Evolutionary conservation across 2,888 invertebrate species (phyloP).

Genomic region (Drosophila atripex): DNA sequence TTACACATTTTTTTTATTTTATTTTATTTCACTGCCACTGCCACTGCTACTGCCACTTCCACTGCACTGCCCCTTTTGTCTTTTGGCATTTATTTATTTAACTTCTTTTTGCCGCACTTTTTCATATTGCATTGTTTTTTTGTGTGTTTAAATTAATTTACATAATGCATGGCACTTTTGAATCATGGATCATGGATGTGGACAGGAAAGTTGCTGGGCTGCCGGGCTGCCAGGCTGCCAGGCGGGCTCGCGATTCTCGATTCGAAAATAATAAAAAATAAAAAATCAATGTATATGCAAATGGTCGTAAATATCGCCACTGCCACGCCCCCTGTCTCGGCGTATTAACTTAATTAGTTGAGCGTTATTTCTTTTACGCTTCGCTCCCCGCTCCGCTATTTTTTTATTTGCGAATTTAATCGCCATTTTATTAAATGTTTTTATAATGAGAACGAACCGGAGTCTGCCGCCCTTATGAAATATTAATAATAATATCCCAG

Average conservation of each 20-base stretch:
- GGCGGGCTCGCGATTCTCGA: too few relatives aligned
- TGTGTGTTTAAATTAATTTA: slow-evolving; percentile 47
- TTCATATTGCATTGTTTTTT: slow-evolving; percentile 21
- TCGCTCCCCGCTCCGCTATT: not conserved
- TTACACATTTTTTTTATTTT: not conserved
- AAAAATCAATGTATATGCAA: slow-evolving; percentile 42
- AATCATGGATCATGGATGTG: slow-evolving; percentile 25
- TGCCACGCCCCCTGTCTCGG: slow-evolving; percentile 11
- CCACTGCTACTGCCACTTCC: too few relatives aligned
- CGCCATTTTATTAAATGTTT: slow-evolving; percentile 49
- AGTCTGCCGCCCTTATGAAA: slow-evolving; percentile 19
- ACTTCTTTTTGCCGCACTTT: slow-evolving; percentile 11
- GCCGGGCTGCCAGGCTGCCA: not conserved
- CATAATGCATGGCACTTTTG: slow-evolving; percentile 48
- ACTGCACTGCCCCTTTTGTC: not conserved
- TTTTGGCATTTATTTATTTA: slow-evolving; percentile 3
- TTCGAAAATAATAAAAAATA: too few relatives aligned
- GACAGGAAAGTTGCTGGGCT: not conserved
- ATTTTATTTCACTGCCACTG: too few relatives aligned
- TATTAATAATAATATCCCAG: slow-evolving; percentile 46
- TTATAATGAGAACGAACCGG: slow-evolving; percentile 42
- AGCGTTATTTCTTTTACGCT: slow-evolving; percentile 34
- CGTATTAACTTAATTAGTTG: slow-evolving; percentile 59
- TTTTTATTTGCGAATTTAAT: slow-evolving; percentile 48
- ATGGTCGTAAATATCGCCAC: slow-evolving; percentile 40